Base-by-base conservation (phyloP, 1,140 invertebrate genomes). In the Camponotus floridanus region DNA sequence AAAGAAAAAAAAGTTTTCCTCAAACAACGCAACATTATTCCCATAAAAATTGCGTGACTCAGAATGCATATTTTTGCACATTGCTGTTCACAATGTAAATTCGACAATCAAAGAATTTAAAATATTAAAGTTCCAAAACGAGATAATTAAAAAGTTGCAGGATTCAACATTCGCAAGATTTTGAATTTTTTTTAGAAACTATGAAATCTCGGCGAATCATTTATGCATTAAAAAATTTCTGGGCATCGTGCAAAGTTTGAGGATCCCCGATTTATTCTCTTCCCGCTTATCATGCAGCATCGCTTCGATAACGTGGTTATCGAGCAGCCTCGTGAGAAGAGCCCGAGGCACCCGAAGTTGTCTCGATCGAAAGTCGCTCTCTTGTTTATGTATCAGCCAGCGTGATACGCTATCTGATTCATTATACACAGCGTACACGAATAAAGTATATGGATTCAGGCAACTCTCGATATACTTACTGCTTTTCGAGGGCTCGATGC, bases 301-400 rank as follows among this genome's bases (percentile, higher is more conserved):
- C 7, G 59, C 6, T 55, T 21, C n/a, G 78, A 70, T 70, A 68
- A 55, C 76, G 33, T 45, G n/a, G 15, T 31, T 80, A 79, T 79
- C 62, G 21, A 55, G 39, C 62, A 15, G n/a, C 42, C 76, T 79
- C 31, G 64, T 21, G 45, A n/a, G 62, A 59, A 79, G 48, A 51
- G 76, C n/a, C 70, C 64, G 64, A 57, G 33, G 62, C 42, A 31
- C 13, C 13, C 76, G 76, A 61, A 7, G n/a, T 61, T 15, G 21
- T 80, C 21, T 57, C 26, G 62, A 79, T 79, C 76, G n/a, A 67
- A 65, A 36, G 15, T 80, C 51, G 51, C 51, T 42, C 67, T 68
- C 48, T 42, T 70, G 45, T 57, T 51, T 42, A 33, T 57, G 48
- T 70, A 64, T 31, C 78, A 70, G 48, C 64, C 45, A 21, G 78